Conservation (phyloP, 1,140 invertebrate genomes). For the Ceratosolen solmsi region DNA sequence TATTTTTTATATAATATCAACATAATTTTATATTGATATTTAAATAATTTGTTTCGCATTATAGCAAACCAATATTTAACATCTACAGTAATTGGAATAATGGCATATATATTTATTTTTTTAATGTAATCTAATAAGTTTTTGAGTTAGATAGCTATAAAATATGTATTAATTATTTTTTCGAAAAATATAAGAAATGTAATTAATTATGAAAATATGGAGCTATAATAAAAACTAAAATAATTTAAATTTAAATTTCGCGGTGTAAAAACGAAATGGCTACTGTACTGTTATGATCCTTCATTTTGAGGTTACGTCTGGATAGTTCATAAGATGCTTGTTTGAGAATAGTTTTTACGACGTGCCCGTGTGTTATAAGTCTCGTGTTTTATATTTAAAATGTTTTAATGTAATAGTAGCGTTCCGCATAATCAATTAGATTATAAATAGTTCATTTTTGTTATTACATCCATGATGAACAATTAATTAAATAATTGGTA, state of each 20-base stretch:
- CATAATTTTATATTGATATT: too few relatives aligned
- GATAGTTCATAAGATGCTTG: slow-evolving; percentile 40
- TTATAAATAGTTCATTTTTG: background rate
- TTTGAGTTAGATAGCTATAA: too few relatives aligned
- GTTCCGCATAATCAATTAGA: slow-evolving; percentile 7
- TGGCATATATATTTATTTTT: too few relatives aligned
- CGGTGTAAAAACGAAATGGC: slow-evolving; percentile 34
- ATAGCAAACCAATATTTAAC: too few relatives aligned
- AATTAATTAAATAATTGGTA: slow-evolving; percentile 29
- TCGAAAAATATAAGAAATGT: too few relatives aligned
- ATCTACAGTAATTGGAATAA: too few relatives aligned
- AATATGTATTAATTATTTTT: too few relatives aligned
- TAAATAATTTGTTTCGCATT: too few relatives aligned
- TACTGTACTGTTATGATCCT: slow-evolving; percentile 43
- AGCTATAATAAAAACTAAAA: too few relatives aligned
- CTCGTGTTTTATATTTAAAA: slow-evolving; percentile 31
- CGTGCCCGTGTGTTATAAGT: slow-evolving; percentile 31
- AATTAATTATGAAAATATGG: too few relatives aligned
- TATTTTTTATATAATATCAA: too few relatives aligned
- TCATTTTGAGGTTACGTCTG: slow-evolving; percentile 51
- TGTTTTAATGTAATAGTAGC: slow-evolving; percentile 37
- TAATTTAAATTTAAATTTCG: slow-evolving; percentile 44
- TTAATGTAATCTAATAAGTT: too few relatives aligned
- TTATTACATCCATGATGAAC: slow-evolving; percentile 17
- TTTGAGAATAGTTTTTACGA: slow-evolving; percentile 38